Conservation (phyloP, 2,113 vertebrate species). For the Eclectus roratus region DNA sequence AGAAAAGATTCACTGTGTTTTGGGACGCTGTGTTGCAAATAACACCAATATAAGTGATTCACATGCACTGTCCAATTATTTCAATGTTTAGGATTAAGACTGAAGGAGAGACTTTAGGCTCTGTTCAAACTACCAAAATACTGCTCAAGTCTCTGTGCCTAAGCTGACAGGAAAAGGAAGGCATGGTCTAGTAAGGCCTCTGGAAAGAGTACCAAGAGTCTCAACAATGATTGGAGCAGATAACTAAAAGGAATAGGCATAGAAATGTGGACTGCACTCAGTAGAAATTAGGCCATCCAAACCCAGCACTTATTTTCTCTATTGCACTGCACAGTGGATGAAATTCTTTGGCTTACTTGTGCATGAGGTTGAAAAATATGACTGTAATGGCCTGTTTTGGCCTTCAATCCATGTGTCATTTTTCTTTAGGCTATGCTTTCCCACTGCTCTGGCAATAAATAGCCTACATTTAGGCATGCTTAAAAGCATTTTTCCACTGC, state of each 20-base stretch:
- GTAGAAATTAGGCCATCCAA: neutral
- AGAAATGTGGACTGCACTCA: neutral
- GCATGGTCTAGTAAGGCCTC: neutral
- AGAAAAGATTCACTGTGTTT: neutral
- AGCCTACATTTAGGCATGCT: neutral
- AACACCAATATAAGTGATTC: neutral
- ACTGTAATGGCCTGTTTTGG: neutral
- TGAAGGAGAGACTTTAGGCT: neutral
- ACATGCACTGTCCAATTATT: neutral
- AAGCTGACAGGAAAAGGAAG: neutral
- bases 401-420: neutral
- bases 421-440: conserved; percentile 15
- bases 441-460: neutral
- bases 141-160: accelerated
- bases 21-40: neutral
- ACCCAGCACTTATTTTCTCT: neutral
- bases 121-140: neutral
- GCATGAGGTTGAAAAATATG: neutral
- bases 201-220: neutral
- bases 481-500: neutral
- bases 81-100: neutral
- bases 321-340: neutral
- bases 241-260: neutral
- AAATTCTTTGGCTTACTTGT: conserved; percentile 25
- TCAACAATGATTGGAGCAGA: neutral